These are phyloP conservation scores for Orchesella cincta DNA, from an alignment of 1,140 invertebrate genomes.

Conservation along the genomic window DNA sequence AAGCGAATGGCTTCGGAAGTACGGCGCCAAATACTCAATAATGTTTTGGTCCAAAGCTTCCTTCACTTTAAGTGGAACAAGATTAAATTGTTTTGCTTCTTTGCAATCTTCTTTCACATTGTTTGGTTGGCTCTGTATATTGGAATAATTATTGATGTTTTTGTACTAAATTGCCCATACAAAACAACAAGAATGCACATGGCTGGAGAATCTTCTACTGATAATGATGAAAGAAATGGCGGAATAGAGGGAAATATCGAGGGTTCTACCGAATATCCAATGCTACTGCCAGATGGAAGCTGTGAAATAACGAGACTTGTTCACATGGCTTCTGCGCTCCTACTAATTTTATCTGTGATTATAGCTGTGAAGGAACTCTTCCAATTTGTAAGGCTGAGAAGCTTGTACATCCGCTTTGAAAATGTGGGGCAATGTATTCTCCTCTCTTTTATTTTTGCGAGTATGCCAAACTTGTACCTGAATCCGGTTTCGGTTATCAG, in stretches of 20 bases:
- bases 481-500: background rate
- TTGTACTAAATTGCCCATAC: slow-evolving; percentile 32
- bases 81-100: slow-evolving; percentile 39
- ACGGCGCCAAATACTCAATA: slow-evolving; percentile 33
- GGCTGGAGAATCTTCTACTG: too few species aligned
- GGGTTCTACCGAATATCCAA: too few species aligned
- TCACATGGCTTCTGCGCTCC: background rate
- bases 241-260: too few species aligned
- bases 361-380: slow-evolving; percentile 32
- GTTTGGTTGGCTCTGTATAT: slow-evolving; percentile 27
- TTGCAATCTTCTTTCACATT: slow-evolving; percentile 34
- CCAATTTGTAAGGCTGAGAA: slow-evolving; percentile 28
- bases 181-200: too few species aligned
- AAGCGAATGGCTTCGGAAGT: slow-evolving; percentile 28
- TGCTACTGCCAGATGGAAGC: background rate
- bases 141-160: slow-evolving; percentile 30
- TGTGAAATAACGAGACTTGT: background rate
- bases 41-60: slow-evolving; percentile 39
- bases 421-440: slow-evolving; percentile 35
- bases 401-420: slow-evolving; percentile 38
- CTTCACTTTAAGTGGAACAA: slow-evolving; percentile 42
- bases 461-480: slow-evolving; percentile 14
- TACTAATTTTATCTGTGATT: background rate
- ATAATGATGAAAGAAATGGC: too few species aligned
- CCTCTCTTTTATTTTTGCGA: slow-evolving; percentile 26